Base-by-base conservation (phyloP, 2,113 vertebrate species). In the Coptodon bakossiorum region DNA sequence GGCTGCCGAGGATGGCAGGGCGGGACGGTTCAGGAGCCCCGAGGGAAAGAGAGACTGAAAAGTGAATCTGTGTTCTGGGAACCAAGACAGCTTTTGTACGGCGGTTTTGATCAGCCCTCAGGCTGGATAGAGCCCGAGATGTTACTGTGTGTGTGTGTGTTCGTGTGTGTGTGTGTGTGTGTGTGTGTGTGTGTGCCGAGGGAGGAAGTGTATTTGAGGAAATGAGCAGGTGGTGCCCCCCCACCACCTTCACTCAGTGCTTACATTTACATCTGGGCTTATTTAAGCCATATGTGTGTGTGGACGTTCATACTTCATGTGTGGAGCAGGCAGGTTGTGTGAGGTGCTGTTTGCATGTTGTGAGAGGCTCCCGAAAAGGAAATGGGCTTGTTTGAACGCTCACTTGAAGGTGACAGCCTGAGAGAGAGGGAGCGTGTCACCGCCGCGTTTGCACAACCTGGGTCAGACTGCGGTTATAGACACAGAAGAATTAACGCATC, bases 51-150 rank as follows among this genome's bases (percentile, higher is more conserved):
- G 63, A 54, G 52, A 24, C 83, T 2, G 31, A 80, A 52, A 27
- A 78, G 73, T 19, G 71, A 78, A 2, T 59, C 53, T 85, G 81
- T 90, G 66, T 84, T 93, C 85, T 45, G 88, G 84, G 85, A 93
- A 88, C 80, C 89, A 82, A 88, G 90, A 89, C 81, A 89, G 87
- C 66, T 91, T 91, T 89, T 90, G 80, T 89, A 80, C 16, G 8
- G 17, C 24, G 84, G 81, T 24, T 90, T 88, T 92, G 90, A 92
- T 91, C 88, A 90, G 85, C 59, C 86, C 79, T 83, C 63, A 29
- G 85, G 82, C 73, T 16, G 85, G 66, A 59, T 31, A 2, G 24
- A 48, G 73, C 56, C 50, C 8, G 61, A 81, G 38, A 71, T 61
- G 13, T 61, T 45, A 12, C 12, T 13, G 11, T 3, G 24, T 76